A percentile compares a stretch with the other conserved stretches of the same genome.
phyloP scores from a whole-genome alignment of 2,888 invertebrate species.

The Drosophila dives region DNA sequence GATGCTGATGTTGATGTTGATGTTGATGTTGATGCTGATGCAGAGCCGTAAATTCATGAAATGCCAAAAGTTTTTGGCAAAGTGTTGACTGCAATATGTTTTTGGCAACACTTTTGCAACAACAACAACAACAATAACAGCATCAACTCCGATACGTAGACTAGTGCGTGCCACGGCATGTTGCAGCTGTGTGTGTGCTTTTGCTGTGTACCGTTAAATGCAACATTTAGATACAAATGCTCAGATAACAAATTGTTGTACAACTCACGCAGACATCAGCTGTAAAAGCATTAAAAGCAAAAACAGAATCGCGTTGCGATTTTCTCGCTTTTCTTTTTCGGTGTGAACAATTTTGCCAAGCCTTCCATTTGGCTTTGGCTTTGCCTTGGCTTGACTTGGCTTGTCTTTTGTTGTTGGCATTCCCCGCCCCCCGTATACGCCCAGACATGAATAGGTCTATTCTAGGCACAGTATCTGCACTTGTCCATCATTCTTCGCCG shows the following conservation, averaged over 20 bases:
- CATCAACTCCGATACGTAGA: conserved; percentile 17
- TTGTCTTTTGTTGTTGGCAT: conserved; percentile 21
- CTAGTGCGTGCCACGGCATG: conserved; percentile 61
- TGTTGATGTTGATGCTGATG: conserved; percentile 1
- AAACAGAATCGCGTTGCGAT: conserved; percentile 17
- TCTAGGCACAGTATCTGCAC: conserved; percentile 55
- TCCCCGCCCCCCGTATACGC: background rate
- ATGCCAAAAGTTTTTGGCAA: conserved; percentile 63
- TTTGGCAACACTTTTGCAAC: conserved; percentile 72
- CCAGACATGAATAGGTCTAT: conserved; percentile 15
- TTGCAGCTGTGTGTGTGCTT: conserved; percentile 24
- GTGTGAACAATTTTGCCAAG: conserved; percentile 70
- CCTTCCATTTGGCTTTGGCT: conserved; percentile 34
- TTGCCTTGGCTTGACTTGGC: conserved; percentile 27
- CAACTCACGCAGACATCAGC: conserved; percentile 55
- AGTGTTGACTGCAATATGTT: conserved; percentile 68
- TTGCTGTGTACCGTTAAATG: conserved; percentile 72
- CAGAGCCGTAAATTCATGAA: conserved; percentile 42
- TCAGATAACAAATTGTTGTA: conserved; percentile 77
- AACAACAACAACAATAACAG: conserved; percentile 26
- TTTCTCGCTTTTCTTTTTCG: conserved; percentile 50
- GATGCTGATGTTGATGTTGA: conserved; percentile 1
- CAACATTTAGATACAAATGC: conserved; percentile 77
- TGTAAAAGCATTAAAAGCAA: conserved; percentile 37
- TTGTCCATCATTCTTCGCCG: conserved; percentile 62